Percentiles rank a stretch among this genome's conserved stretches.
Conservation (phyloP, 2,113 vertebrate genomes). For the Xiphorhynchus elegans region DNA sequence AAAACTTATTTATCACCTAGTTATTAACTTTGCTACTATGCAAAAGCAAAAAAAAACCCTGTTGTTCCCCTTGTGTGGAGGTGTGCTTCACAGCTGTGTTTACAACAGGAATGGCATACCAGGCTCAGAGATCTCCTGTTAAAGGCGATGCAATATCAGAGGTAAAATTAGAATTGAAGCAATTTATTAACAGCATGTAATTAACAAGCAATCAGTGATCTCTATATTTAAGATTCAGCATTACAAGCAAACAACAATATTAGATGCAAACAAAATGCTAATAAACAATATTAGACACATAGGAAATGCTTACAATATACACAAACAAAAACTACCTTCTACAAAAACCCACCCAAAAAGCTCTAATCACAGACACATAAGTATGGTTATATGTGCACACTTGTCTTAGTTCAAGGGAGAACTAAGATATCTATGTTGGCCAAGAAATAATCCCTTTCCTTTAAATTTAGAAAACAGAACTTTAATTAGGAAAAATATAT, state of each 20-base stretch:
- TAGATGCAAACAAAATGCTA: neutral
- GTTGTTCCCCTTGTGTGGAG: neutral
- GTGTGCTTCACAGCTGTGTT: neutral
- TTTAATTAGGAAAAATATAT: too few species aligned
- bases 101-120: neutral
- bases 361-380: neutral
- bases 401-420: too few species aligned
- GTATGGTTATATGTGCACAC: accelerated
- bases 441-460: too few species aligned
- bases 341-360: neutral
- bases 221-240: neutral
- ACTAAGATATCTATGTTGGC: too few species aligned
- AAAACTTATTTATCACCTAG: neutral
- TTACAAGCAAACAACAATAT: neutral
- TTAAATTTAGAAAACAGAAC: too few species aligned
- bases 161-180: neutral
- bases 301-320: neutral
- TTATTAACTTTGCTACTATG: neutral
- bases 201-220: neutral
- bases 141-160: neutral
- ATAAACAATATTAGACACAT: neutral
- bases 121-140: neutral
- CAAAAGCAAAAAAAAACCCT: neutral
- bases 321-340: neutral
- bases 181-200: neutral